Evolutionary conservation across 2,113 vertebrate genomes (phyloP).

Genomic region (Picathartes gymnocephalus): DNA sequence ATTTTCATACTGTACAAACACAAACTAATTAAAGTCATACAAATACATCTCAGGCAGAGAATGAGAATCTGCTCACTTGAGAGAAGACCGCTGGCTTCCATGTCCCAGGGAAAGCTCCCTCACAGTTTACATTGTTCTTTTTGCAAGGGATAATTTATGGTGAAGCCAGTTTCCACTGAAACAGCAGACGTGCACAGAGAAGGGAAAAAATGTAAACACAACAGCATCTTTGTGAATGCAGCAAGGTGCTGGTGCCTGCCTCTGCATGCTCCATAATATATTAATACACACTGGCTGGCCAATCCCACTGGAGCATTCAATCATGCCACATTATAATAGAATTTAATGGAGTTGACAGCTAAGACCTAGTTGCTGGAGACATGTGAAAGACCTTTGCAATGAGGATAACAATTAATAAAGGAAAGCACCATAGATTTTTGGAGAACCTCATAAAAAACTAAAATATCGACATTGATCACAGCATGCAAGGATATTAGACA

Average conservation of each 20-base stretch:
- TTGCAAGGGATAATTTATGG: slow-evolving; percentile 17
- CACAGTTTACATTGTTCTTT: neutral
- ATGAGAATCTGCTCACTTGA: slow-evolving; percentile 16
- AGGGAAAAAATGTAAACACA: slow-evolving; percentile 30
- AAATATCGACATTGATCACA: slow-evolving; percentile 8
- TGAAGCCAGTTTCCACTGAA: neutral
- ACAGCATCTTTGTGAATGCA: slow-evolving; percentile 37
- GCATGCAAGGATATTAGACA: slow-evolving; percentile 28
- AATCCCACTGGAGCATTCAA: slow-evolving; percentile 37
- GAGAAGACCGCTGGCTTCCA: neutral
- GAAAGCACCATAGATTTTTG: slow-evolving; percentile 39
- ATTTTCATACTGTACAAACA: slow-evolving; percentile 53
- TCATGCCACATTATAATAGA: slow-evolving; percentile 46
- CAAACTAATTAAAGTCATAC: slow-evolving; percentile 45
- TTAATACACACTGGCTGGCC: slow-evolving; percentile 30
- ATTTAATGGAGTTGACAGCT: slow-evolving; percentile 48
- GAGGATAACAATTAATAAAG: slow-evolving; percentile 49
- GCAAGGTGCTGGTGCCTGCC: neutral
- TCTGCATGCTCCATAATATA: slow-evolving; percentile 26
- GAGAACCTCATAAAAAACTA: slow-evolving; percentile 55
- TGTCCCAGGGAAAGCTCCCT: neutral
- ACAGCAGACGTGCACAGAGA: neutral
- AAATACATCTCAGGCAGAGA: slow-evolving; percentile 36
- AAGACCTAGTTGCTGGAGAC: slow-evolving; percentile 54
- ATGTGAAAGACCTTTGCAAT: slow-evolving; percentile 27